These are phyloP conservation scores for Keiferia lycopersicella DNA, from an alignment of 2,888 invertebrate genomes.

Conservation along the genomic window DNA sequence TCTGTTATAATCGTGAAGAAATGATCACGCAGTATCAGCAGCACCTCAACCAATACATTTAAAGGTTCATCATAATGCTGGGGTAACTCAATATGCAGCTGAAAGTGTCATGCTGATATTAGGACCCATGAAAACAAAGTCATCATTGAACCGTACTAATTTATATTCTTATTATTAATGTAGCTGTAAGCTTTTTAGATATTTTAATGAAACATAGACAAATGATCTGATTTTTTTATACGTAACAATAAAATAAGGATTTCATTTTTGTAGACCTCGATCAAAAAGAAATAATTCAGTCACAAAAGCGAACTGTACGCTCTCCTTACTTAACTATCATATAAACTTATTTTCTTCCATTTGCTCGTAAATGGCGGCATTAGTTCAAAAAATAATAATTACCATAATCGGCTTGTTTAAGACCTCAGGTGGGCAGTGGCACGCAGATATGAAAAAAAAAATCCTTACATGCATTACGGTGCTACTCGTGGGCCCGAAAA, in stretches of 20 bases:
- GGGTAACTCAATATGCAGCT: not conserved
- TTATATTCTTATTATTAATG: not conserved
- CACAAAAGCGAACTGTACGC: conserved; percentile 52
- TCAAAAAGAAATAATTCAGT: conserved; percentile 39
- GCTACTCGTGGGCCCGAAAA: no score
- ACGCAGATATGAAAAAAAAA: no score
- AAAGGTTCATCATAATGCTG: no score
- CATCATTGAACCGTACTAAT: not conserved
- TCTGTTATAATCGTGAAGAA: no score
- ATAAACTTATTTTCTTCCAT: conserved; percentile 41
- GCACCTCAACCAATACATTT: no score
- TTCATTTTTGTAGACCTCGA: conserved; percentile 45
- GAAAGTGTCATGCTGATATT: not conserved
- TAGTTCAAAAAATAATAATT: no score
- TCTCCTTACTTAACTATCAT: conserved; percentile 40
- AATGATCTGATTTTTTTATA: conserved; percentile 65
- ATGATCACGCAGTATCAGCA: no score
- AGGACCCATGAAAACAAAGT: not conserved
- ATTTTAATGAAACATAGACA: conserved; percentile 38
- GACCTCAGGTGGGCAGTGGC: no score
- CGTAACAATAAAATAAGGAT: conserved; percentile 33
- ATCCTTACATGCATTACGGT: no score
- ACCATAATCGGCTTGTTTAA: no score
- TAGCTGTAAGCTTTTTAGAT: conserved; percentile 34
- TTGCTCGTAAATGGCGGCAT: no score